Conservation (phyloP, 2,113 vertebrate genomes). For the Periophthalmodon schlosseri region DNA sequence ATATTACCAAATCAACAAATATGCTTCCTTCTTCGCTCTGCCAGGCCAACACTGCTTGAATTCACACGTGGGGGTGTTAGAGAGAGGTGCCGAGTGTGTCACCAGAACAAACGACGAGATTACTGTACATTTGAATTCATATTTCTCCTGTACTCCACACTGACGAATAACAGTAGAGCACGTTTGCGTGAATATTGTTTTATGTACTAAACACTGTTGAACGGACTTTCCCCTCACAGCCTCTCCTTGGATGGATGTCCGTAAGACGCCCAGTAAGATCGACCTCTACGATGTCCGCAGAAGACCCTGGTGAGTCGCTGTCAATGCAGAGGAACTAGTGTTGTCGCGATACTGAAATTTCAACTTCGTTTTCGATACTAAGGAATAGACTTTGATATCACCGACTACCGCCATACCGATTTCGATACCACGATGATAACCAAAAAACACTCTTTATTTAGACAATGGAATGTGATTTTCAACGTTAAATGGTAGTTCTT, state of each 20-base stretch:
- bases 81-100: slow-evolving; percentile 17
- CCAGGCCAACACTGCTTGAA: slow-evolving; percentile 7
- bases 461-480: no score
- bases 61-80: slow-evolving; percentile 18
- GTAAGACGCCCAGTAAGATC: slow-evolving; percentile 91
- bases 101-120: background rate
- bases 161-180: background rate
- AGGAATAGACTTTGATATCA: no score
- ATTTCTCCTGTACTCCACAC: background rate
- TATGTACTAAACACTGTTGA: no score
- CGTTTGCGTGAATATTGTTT: no score
- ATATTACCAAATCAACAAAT: background rate
- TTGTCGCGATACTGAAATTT: no score
- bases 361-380: no score
- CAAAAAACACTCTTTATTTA: no score
- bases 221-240: slow-evolving; percentile 70
- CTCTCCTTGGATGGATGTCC: slow-evolving; percentile 95
- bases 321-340: background rate
- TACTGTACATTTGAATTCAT: background rate
- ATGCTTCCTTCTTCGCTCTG: background rate
- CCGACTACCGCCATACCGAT: no score
- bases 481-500: no score
- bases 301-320: slow-evolving; percentile 88
- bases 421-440: no score
- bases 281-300: slow-evolving; percentile 96